Conservation (phyloP, 2,888 invertebrate species). For the Stenoptilia bipunctidactyla region DNA sequence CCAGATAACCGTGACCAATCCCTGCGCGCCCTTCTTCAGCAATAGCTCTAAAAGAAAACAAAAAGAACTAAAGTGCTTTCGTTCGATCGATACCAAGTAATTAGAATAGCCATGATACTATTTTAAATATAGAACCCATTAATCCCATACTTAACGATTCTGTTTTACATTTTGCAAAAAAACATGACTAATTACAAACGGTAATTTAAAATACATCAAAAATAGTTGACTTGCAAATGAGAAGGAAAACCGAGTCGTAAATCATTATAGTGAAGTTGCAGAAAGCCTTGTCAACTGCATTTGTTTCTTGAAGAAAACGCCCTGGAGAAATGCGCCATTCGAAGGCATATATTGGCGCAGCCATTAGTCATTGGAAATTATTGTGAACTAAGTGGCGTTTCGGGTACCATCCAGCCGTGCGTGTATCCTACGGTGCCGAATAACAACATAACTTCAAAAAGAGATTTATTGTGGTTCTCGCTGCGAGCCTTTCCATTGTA, state of each 20-base stretch:
- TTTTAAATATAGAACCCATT: not conserved
- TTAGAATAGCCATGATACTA: not conserved
- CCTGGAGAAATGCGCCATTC: too few relatives aligned
- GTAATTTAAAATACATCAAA: not conserved
- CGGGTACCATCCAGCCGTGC: not conserved
- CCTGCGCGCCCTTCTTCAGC: not conserved
- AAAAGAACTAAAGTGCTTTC: not conserved
- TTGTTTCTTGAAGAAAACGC: too few relatives aligned
- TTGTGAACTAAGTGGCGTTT: not conserved
- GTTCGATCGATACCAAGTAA: not conserved
- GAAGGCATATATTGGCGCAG: too few relatives aligned
- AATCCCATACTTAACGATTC: not conserved
- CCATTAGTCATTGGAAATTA: too few relatives aligned
- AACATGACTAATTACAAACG: not conserved
- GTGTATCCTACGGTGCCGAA: not conserved
- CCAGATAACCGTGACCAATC: conserved; percentile 4
- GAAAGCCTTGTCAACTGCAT: too few relatives aligned
- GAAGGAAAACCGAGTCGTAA: not conserved
- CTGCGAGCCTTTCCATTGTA: too few relatives aligned
- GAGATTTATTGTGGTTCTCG: not conserved
- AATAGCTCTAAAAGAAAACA: not conserved
- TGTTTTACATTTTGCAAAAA: not conserved
- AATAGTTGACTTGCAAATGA: not conserved
- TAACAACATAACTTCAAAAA: not conserved
- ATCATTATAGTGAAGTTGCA: too few relatives aligned